Evolutionary conservation across 2,797 vertebrate species (phyloP).

Genomic region (Muscicapa striata): DNA sequence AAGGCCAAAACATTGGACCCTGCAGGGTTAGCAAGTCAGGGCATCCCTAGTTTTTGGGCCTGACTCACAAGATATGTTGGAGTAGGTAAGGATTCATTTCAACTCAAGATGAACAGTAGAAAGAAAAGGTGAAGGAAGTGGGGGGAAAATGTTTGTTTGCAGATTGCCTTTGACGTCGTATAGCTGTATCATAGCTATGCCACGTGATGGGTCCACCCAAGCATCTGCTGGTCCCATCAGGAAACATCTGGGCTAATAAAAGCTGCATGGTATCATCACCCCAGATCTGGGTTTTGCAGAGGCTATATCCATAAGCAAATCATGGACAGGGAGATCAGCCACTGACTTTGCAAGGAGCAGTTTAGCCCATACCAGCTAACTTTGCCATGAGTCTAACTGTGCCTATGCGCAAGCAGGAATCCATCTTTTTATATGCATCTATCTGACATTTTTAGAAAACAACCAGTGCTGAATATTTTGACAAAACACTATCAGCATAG

Average conservation of each 20-base stretch:
- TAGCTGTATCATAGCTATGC: neutral
- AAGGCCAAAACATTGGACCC: neutral
- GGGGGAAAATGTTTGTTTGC: neutral
- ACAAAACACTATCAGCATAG: neutral
- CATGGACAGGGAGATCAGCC: neutral
- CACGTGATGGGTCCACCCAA: neutral
- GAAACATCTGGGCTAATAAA: conserved; percentile 21
- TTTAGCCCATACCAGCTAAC: neutral
- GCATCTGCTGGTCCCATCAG: neutral
- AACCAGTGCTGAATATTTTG: neutral
- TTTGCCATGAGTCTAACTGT: neutral
- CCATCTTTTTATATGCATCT: neutral
- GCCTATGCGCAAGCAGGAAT: neutral
- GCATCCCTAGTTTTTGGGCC: neutral
- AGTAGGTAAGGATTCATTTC: neutral
- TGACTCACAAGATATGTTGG: neutral
- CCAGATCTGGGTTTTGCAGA: neutral
- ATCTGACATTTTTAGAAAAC: neutral
- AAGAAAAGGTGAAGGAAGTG: neutral
- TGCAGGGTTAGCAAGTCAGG: neutral
- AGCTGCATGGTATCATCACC: fast-evolving
- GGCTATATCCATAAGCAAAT: neutral
- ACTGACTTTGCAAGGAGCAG: neutral
- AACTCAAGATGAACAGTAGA: neutral
- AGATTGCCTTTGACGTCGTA: neutral